phyloP scores from a whole-genome alignment of 2,888 invertebrate genomes.

The Diarsia rubi region DNA sequence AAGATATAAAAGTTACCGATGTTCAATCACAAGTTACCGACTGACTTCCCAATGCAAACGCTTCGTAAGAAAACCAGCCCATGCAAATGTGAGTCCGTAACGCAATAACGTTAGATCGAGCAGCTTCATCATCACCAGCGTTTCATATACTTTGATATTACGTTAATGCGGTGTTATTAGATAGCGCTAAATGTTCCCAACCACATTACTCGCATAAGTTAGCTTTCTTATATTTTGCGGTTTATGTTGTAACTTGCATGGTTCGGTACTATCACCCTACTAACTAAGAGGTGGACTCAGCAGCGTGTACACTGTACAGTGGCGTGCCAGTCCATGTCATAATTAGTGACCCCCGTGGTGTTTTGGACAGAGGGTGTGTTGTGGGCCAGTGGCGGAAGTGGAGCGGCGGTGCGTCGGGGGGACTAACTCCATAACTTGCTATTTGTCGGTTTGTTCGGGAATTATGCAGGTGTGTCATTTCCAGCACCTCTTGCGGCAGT shows the following conservation, averaged over 20 bases:
- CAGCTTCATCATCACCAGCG: slow-evolving; percentile 72
- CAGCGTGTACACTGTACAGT: slow-evolving; percentile 63
- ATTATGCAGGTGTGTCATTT: slow-evolving; percentile 91
- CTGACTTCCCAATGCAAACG: slow-evolving; percentile 95
- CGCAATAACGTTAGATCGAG: slow-evolving; percentile 70
- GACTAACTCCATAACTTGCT: slow-evolving; percentile 82
- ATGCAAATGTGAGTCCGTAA: slow-evolving; percentile 96
- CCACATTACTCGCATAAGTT: slow-evolving; percentile 79
- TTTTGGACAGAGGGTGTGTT: slow-evolving; percentile 90
- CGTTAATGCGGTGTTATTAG: slow-evolving; percentile 81
- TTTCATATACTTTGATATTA: slow-evolving; percentile 72
- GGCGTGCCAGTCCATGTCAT: slow-evolving; percentile 82
- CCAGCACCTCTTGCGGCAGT: slow-evolving; percentile 90
- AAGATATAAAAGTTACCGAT: slow-evolving; percentile 83
- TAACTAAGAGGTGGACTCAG: slow-evolving; percentile 71
- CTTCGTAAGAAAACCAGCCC: slow-evolving; percentile 98
- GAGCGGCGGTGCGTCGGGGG: slow-evolving; percentile 78
- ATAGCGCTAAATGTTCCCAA: slow-evolving; percentile 83
- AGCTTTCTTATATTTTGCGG: slow-evolving; percentile 87
- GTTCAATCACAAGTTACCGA: slow-evolving; percentile 91
- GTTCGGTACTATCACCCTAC: slow-evolving; percentile 78
- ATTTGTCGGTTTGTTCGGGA: slow-evolving; percentile 84
- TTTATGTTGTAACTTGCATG: slow-evolving; percentile 86
- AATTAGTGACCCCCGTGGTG: slow-evolving; percentile 85
- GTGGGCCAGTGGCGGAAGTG: slow-evolving; percentile 79